These are phyloP conservation scores for Plagodis pulveraria DNA, from an alignment of 2,888 invertebrate genomes.

Conservation along the genomic window DNA sequence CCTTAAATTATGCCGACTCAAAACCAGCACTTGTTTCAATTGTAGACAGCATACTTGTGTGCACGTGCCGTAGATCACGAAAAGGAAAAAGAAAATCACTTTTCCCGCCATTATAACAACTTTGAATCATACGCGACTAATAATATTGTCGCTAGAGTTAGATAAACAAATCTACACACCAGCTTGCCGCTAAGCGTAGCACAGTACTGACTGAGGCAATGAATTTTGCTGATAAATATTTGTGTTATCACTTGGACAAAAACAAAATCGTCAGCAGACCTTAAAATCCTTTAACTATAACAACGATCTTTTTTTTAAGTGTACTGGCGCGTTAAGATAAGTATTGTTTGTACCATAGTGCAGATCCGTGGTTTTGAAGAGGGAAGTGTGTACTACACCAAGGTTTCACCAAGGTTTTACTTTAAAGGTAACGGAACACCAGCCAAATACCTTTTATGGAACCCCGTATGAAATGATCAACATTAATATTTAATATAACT, in stretches of 20 bases:
- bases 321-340: too few relatives aligned
- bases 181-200: not conserved
- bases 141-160: conserved; percentile 11
- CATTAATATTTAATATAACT: too few relatives aligned
- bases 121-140: not conserved
- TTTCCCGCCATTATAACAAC: conserved; percentile 22
- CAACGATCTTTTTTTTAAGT: too few relatives aligned
- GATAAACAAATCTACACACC: not conserved
- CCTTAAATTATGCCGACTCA: conserved; percentile 68
- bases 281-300: too few relatives aligned
- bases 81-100: conserved; percentile 2
- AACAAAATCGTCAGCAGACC: not conserved
- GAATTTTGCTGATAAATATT: not conserved
- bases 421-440: too few relatives aligned
- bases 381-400: too few relatives aligned
- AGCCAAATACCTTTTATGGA: too few relatives aligned
- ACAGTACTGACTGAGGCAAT: not conserved
- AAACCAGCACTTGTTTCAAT: conserved; percentile 56
- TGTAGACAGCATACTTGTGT: conserved; percentile 8
- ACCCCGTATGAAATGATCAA: too few relatives aligned
- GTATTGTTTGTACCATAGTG: too few relatives aligned
- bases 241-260: not conserved
- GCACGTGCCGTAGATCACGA: not conserved
- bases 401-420: too few relatives aligned
- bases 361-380: too few relatives aligned